A percentile compares a stretch with the other conserved stretches of the same genome.
These are phyloP conservation scores for Spodoptera litura DNA, from an alignment of 1,140 invertebrate genomes.

Conservation along the genomic window DNA sequence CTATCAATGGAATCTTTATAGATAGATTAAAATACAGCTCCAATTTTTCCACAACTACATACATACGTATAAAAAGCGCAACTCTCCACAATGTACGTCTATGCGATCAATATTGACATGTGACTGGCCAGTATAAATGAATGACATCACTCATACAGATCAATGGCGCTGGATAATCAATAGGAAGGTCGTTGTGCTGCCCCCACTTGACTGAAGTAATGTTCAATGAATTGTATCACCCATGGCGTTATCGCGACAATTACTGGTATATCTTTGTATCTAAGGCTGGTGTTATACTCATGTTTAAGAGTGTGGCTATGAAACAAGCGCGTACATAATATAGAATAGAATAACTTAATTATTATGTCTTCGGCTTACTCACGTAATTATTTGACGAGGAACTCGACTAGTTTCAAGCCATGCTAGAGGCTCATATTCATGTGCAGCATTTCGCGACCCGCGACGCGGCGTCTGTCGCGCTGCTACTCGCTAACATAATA, in stretches of 20 bases:
- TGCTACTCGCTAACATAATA: no score
- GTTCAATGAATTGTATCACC: slow-evolving; percentile 24
- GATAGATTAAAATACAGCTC: no score
- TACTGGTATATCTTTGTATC: not conserved
- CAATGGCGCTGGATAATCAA: slow-evolving; percentile 22
- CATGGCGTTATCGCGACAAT: not conserved
- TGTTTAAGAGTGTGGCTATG: no score
- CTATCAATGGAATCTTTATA: no score
- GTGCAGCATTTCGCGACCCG: no score
- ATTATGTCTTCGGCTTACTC: no score
- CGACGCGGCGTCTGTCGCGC: no score
- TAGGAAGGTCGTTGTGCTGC: slow-evolving; percentile 11
- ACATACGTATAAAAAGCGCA: not conserved
- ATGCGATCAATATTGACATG: slow-evolving; percentile 6
- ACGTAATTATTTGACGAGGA: no score
- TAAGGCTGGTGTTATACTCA: not conserved
- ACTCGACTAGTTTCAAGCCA: no score
- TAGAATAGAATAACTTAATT: no score
- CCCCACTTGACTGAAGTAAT: not conserved
- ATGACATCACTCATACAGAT: slow-evolving; percentile 22
- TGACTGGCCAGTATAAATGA: slow-evolving; percentile 2
- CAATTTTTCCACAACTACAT: not conserved
- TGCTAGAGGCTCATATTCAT: no score
- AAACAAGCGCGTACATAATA: no score
- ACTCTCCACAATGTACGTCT: not conserved